Conservation (phyloP, 92 coral and sea anemone genomes). For the Epizoanthus fatuus region DNA sequence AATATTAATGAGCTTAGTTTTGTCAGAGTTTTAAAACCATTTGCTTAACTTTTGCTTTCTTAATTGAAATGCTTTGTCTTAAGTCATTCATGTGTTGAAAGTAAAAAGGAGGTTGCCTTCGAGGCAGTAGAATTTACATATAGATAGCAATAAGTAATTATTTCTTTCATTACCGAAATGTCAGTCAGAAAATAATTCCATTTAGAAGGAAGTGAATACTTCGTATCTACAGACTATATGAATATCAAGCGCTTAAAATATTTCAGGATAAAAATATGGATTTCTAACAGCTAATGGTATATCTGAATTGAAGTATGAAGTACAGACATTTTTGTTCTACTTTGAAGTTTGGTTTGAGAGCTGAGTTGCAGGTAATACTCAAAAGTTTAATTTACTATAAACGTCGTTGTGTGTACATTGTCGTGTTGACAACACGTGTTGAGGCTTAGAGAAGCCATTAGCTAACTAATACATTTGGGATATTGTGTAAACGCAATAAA, state of each 20-base stretch:
- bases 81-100: slow-evolving; percentile 13
- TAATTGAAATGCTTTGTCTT: slow-evolving; percentile 33
- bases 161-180: slow-evolving; percentile 36
- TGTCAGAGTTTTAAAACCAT: slow-evolving; percentile 43
- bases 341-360: slow-evolving; percentile 29
- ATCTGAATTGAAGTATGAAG: background rate
- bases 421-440: slow-evolving; percentile 48
- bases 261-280: background rate
- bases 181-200: slow-evolving; percentile 36
- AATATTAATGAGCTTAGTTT: slow-evolving; percentile 49
- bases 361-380: slow-evolving; percentile 22
- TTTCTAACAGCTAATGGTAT: background rate
- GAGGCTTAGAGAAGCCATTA: slow-evolving; percentile 45
- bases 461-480: slow-evolving; percentile 42
- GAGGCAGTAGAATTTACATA: slow-evolving; percentile 37
- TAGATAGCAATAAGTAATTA: slow-evolving; percentile 44
- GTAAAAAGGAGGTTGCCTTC: slow-evolving; percentile 29
- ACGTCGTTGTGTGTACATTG: slow-evolving; percentile 39
- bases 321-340: slow-evolving; percentile 6
- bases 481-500: slow-evolving; percentile 47
- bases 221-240: background rate
- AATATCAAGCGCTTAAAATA: background rate
- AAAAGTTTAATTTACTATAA: slow-evolving; percentile 51
- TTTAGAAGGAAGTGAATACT: slow-evolving; percentile 25
- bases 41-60: slow-evolving; percentile 43